Conservation (phyloP, 2,113 vertebrate genomes). For the Elephantulus edwardii region DNA sequence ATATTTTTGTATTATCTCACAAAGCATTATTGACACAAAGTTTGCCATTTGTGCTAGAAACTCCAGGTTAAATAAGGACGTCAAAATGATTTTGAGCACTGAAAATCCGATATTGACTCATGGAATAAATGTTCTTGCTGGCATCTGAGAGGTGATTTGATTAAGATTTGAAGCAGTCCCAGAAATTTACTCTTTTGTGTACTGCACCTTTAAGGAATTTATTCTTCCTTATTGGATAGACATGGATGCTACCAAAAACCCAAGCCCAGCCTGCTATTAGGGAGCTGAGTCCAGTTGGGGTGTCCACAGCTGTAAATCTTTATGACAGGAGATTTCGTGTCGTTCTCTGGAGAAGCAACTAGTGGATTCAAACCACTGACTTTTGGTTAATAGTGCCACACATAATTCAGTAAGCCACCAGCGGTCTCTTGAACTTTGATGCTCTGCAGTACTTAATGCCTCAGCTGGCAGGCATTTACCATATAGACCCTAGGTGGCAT, state of each 20-base stretch:
- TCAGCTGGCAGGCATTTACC: slow-evolving; percentile 58
- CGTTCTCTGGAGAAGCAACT: no score
- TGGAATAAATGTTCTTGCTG: slow-evolving; percentile 55
- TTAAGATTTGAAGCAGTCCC: slow-evolving; percentile 75
- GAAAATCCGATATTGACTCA: slow-evolving; percentile 73
- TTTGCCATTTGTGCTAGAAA: slow-evolving; percentile 59
- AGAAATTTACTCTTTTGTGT: slow-evolving; percentile 25
- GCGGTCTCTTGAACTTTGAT: no score
- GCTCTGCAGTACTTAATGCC: slow-evolving; percentile 69
- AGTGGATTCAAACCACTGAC: no score
- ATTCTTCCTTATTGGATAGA: slow-evolving; percentile 69
- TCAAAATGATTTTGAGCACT: slow-evolving; percentile 52
- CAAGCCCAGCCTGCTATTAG: no score
- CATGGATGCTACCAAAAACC: slow-evolving; percentile 67
- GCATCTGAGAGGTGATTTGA: slow-evolving; percentile 72
- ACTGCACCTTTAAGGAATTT: slow-evolving; percentile 67
- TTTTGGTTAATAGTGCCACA: no score
- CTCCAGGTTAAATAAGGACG: slow-evolving; percentile 55
- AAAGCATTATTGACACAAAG: slow-evolving; percentile 50
- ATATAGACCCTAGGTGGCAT: not conserved
- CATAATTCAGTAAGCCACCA: no score
- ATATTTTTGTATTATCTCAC: slow-evolving; percentile 74
- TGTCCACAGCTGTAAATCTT: no score
- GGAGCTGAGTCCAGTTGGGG: no score
- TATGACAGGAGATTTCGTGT: no score